Evolutionary conservation across 2,888 invertebrate genomes (phyloP).

Genomic region (Perithous albicinctus): DNA sequence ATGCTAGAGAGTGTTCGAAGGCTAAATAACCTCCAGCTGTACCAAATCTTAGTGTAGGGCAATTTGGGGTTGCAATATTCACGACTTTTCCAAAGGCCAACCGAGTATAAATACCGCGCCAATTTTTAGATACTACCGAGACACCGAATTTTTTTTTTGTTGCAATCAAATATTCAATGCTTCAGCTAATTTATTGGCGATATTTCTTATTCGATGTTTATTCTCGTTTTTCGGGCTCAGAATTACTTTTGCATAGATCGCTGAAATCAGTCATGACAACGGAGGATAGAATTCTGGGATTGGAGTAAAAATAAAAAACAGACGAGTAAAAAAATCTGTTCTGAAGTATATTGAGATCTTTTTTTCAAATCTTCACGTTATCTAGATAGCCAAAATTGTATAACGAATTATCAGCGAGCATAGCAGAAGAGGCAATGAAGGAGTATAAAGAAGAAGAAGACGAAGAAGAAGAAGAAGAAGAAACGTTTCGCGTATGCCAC

Average conservation of each 20-base stretch:
- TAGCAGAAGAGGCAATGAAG: not conserved
- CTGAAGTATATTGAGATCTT: not conserved
- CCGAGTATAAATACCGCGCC: too few species aligned
- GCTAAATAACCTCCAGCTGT: constrained; percentile 14
- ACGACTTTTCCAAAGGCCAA: too few species aligned
- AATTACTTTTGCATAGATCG: too few species aligned
- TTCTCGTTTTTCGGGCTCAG: not conserved
- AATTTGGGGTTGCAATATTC: constrained; percentile 3
- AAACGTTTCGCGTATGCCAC: not conserved
- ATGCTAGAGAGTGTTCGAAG: not conserved
- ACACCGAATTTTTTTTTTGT: too few species aligned
- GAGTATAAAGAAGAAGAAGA: constrained; percentile 11
- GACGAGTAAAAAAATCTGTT: too few species aligned
- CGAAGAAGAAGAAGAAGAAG: constrained; percentile 8
- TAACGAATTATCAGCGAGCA: not conserved
- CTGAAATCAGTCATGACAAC: too few species aligned
- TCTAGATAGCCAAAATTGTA: constrained; percentile 5
- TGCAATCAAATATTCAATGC: too few species aligned
- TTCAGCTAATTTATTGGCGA: too few species aligned
- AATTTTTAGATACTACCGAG: too few species aligned
- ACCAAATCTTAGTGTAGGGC: not conserved
- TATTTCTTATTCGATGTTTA: too few species aligned
- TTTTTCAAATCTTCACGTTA: not conserved
- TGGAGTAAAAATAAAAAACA: too few species aligned
- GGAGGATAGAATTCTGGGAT: too few species aligned